Conservation (phyloP, 37 sponge, comb jelly and placozoan species). For the Cladorhizidae sp. region DNA sequence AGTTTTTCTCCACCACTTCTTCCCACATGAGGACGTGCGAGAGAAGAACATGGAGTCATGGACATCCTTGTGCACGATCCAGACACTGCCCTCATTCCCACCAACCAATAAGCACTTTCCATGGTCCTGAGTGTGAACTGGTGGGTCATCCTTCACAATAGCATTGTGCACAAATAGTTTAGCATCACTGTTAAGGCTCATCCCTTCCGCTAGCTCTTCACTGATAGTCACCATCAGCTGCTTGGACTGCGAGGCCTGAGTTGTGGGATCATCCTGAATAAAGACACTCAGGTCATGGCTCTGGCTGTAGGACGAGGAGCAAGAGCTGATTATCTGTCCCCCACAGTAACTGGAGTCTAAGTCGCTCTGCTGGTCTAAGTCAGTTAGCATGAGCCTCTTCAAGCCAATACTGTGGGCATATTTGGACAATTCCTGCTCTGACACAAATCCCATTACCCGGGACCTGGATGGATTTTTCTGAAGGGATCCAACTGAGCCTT, state of each 20-base stretch:
- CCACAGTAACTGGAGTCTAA: constrained; percentile 16
- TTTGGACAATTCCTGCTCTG: constrained; percentile 7
- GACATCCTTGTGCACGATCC: constrained; percentile 28
- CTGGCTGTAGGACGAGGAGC: neutral
- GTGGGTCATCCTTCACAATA: neutral
- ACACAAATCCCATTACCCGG: neutral
- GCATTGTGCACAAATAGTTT: constrained; percentile 14
- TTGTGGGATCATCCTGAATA: constrained; percentile 2
- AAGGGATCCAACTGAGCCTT: too few relatives aligned
- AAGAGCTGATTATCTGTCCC: constrained; percentile 1
- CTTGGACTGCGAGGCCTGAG: neutral
- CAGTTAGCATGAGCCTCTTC: neutral
- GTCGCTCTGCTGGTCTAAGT: constrained; percentile 1
- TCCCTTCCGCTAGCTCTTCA: neutral
- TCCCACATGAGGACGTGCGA: neutral
- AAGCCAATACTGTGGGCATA: neutral
- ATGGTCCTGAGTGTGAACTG: constrained; percentile 20
- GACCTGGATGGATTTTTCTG: too few relatives aligned
- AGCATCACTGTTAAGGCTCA: neutral
- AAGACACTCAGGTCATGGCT: constrained; percentile 1
- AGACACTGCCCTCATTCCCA: constrained; percentile 10
- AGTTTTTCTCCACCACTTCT: constrained; percentile 1
- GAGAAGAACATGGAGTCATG: neutral
- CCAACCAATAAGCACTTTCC: neutral
- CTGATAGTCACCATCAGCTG: neutral